Percentiles rank a stretch among this genome's conserved stretches.
Evolutionary conservation across 2,797 vertebrate genomes (phyloP).

Genomic region (Morelia viridis): DNA sequence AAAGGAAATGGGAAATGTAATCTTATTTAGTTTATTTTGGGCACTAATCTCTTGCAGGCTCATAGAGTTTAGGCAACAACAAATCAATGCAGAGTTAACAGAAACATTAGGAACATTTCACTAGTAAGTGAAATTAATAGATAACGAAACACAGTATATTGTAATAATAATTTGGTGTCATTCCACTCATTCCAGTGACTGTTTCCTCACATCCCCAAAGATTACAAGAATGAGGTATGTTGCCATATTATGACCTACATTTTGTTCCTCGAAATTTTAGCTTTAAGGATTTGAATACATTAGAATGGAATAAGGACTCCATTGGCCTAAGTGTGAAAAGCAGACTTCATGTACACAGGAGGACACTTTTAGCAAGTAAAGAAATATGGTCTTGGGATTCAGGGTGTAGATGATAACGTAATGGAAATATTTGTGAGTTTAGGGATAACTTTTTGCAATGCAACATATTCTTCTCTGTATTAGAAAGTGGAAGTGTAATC

Average conservation of each 20-base stretch:
- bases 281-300: not conserved
- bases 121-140: not conserved
- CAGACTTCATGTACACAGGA: not conserved
- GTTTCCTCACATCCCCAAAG: not conserved
- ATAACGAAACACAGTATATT: not conserved
- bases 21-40: not conserved
- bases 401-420: not conserved
- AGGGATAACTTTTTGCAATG: not conserved
- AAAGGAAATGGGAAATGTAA: not conserved
- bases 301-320: not conserved
- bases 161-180: not conserved
- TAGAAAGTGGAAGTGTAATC: too few relatives aligned
- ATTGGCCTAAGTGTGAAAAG: too few relatives aligned
- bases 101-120: not conserved
- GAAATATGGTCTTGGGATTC: not conserved
- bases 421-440: not conserved
- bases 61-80: not conserved
- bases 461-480: not conserved
- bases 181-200: not conserved
- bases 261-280: not conserved
- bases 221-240: too few relatives aligned
- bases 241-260: too few relatives aligned
- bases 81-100: not conserved
- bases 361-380: not conserved
- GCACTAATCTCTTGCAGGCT: not conserved